Conservation (phyloP, 2,797 vertebrate species). For the Danio tinwini region DNA sequence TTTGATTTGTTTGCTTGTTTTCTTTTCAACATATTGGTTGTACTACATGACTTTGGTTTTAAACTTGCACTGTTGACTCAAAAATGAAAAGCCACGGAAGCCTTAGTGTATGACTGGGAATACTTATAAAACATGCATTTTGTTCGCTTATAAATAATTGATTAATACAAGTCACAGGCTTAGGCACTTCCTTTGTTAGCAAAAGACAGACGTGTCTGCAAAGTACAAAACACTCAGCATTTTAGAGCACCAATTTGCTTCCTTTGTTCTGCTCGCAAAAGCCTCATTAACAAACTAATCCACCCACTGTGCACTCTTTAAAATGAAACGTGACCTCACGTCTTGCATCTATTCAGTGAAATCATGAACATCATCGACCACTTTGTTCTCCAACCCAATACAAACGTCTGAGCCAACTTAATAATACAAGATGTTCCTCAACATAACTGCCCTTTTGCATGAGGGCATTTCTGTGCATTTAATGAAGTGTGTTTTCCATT, state of each 20-base stretch:
- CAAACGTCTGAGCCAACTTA: constrained; percentile 46
- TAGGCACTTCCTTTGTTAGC: constrained; percentile 22
- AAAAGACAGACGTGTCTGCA: constrained; percentile 26
- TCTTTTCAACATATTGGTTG: too few species aligned
- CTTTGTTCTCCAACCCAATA: constrained; percentile 34
- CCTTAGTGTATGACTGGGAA: neutral
- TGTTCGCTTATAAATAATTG: constrained; percentile 14
- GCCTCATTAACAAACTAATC: constrained; percentile 45
- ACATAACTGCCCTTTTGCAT: constrained; percentile 44
- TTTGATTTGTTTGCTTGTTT: too few species aligned
- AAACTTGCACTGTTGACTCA: neutral
- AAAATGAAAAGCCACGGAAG: neutral
- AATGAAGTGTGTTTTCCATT: constrained; percentile 46
- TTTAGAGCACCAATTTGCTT: constrained; percentile 44
- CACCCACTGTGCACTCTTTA: constrained; percentile 33
- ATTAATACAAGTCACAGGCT: constrained; percentile 32
- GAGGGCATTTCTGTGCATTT: constrained; percentile 33
- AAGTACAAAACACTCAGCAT: constrained; percentile 22
- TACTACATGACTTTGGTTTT: too few species aligned
- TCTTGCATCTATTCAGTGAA: constrained; percentile 13
- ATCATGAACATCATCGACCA: constrained; percentile 36
- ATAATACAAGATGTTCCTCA: constrained; percentile 38
- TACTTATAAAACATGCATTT: neutral
- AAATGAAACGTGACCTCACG: constrained; percentile 34
- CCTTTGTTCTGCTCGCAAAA: constrained; percentile 45